Evolutionary conservation across 1,140 invertebrate genomes (phyloP), one percentile per base, ranked within the genome.

Genomic region (Zaprionus kolodkinae): DNA sequence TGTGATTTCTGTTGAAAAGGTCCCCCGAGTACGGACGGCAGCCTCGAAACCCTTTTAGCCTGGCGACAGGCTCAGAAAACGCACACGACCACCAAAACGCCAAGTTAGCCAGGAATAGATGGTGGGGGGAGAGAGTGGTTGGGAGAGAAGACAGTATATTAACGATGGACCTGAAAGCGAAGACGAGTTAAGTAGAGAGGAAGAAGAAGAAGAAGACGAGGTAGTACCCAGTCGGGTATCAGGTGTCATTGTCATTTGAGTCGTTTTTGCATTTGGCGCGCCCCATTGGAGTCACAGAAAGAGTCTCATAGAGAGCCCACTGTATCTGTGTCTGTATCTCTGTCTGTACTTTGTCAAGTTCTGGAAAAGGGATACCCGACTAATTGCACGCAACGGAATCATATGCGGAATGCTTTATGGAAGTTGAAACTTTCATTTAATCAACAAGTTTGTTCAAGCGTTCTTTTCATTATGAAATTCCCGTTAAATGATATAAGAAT

Each of bases 191-290:
- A 50, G 45, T n/a, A 50, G 45, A n/a, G 38, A 13, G 12, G 33
- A 45, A 45, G 40, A 45, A 15, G 40, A 21, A n/a, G 38, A 13
- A n/a, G 33, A 45, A 45, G 40, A 45, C 15, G 40, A 21, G 25
- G 36, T 15, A 11, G 15, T 62, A 21, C 69, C 74, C 80, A 76
- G 67, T 76, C 57, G 68, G 15, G 40, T 45, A 91, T 91, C 90
- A 91, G 90, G 90, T 91, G 90, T 91, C 90, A 91, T 91, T 91
- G 90, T 87, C 87, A 91, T 91, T 91, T 91, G 81, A 91, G 90
- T 91, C 90, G 87, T 66, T 84, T 84, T 90, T 78, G 68, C 72
- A 91, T 91, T 91, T 91, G 76, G 77, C 75, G 70, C 83, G 71
- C 78, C 76, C 78, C 73, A 91, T 81, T 91, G 76, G 86, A 91